Evolutionary conservation across 2,113 vertebrate genomes (phyloP).

Genomic region (Hippopotamus amphibius): DNA sequence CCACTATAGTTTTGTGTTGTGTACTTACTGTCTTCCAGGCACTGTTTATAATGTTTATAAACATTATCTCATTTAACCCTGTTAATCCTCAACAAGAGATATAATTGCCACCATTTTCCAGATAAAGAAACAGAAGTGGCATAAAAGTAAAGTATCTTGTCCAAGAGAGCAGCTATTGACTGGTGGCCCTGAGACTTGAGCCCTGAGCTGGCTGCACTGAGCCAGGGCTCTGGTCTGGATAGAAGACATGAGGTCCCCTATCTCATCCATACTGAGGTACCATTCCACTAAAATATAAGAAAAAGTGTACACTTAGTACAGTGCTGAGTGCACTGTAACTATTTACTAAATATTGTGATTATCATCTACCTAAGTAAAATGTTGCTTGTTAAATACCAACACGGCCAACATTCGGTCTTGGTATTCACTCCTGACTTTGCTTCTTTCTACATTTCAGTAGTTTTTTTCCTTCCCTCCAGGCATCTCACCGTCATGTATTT

Average conservation of each 20-base stretch:
- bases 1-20: background rate
- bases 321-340: background rate
- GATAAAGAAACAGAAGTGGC: background rate
- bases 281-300: background rate
- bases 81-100: background rate
- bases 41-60: background rate
- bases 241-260: background rate
- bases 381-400: conserved; percentile 13
- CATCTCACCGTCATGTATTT: background rate
- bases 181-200: background rate
- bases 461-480: background rate
- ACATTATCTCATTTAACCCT: background rate
- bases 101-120: conserved; percentile 10
- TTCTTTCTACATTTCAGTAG: background rate
- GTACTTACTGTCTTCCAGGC: background rate
- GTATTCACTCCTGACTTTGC: background rate
- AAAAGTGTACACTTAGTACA: background rate
- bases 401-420: background rate
- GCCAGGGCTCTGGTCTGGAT: background rate
- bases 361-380: background rate
- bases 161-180: background rate
- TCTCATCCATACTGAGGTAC: background rate
- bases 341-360: background rate
- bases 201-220: background rate
- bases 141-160: background rate